Conservation (phyloP, 2,113 vertebrate genomes). For the Tichodroma muraria region DNA sequence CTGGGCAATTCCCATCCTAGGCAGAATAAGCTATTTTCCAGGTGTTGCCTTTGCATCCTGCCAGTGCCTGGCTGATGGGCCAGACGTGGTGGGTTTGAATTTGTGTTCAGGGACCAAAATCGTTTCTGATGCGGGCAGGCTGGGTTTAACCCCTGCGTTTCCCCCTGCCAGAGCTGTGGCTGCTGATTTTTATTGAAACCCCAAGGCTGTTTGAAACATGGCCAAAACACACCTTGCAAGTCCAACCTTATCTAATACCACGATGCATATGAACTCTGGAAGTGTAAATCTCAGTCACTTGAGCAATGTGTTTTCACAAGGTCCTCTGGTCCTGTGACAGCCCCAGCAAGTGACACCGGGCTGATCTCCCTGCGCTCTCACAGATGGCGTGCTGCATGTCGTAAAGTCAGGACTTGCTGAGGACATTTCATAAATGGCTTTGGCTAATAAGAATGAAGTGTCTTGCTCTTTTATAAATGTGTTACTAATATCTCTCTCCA, state of each 20-base stretch:
- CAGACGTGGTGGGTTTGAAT: neutral
- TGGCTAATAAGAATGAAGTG: constrained; percentile 41
- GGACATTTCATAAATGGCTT: constrained; percentile 50
- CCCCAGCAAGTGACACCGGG: neutral
- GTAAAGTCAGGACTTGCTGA: constrained; percentile 57
- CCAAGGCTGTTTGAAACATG: constrained; percentile 19
- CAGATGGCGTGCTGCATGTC: neutral
- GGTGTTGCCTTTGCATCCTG: neutral
- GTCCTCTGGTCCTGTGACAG: constrained; percentile 22
- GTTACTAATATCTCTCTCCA: neutral
- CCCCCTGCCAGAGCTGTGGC: constrained; percentile 13
- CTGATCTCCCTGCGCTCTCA: neutral
- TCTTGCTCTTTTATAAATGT: neutral
- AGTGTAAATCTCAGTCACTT: constrained; percentile 64
- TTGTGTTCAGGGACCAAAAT: neutral
- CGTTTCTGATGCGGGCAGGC: neutral
- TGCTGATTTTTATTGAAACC: constrained; percentile 51
- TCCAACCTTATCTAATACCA: constrained; percentile 69
- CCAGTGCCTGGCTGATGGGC: neutral
- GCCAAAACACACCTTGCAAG: constrained; percentile 70
- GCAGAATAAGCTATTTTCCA: neutral
- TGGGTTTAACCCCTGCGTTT: neutral
- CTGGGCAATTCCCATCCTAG: neutral
- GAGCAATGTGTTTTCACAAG: constrained; percentile 52
- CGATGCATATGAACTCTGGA: constrained; percentile 45